Base-by-base conservation (phyloP, 2,888 invertebrate genomes). In the Hedychridium roseum region DNA sequence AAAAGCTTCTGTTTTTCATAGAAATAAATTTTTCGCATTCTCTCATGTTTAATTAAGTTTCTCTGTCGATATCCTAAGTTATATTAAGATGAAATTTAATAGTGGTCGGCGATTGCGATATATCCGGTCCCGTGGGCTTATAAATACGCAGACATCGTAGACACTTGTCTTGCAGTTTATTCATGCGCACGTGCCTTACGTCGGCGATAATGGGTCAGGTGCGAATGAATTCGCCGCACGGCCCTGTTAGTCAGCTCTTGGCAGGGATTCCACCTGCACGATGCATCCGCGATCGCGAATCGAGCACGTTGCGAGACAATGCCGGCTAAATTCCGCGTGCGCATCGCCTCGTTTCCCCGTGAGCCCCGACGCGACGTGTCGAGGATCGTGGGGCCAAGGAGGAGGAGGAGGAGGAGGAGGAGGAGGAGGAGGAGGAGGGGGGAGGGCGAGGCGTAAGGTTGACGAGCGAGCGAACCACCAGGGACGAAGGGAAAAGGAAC, bases 301-400 rank as follows among this genome's bases (percentile, higher is more conserved):
- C 70, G 64, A 60, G 71, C 68, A 67, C 65, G 70, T 70, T 58
- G 60, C 67, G 68, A 73, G 71, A 74, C 73, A 74, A 74, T 76
- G 68, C 68, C 68, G 66, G 70, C 70, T 70, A 70, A 74, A 73
- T 74, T 75, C 68, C 60, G 61, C 60, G 62, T 60, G 60, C 60
- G 60, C 54, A 52, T 60, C 64, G 55, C 57, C 46, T 43, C 53
- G 43, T 48, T 53, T 53, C 60, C n/a, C n/a, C n/a, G n/a, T n/a
- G n/a, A n/a, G n/a, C n/a, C n/a, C n/a, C n/a, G n/a, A n/a, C n/a
- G n/a, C n/a, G n/a, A n/a, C n/a, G n/a, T n/a, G n/a, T n/a, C n/a
- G n/a, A 28, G 5, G 14, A 14, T 1, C 4, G 28, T 5, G 28
- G 28, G 14, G n/a, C 7, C 28, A 28, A n/a, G n/a, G 28, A 28